These are phyloP conservation scores for Linurgus olivaceus DNA, from an alignment of 2,797 vertebrate genomes.

Conservation along the genomic window DNA sequence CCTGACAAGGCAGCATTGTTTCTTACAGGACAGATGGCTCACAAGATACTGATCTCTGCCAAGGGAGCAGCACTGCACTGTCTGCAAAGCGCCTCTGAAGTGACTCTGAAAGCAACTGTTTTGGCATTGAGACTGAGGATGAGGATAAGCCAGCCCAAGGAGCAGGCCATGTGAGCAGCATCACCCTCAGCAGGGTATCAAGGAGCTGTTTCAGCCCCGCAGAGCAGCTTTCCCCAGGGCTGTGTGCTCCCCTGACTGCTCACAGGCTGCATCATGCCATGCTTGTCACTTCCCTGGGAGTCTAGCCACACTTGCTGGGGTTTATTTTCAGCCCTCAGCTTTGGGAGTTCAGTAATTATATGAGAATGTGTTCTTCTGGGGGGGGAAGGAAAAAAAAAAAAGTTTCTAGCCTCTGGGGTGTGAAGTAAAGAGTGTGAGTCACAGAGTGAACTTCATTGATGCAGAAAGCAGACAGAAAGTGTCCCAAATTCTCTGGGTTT, in stretches of 20 bases:
- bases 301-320: conserved; percentile 32
- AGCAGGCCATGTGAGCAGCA: not conserved
- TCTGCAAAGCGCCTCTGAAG: conserved; percentile 7
- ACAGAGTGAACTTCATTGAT: conserved; percentile 50
- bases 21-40: conserved; percentile 43
- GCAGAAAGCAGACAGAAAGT: conserved; percentile 40
- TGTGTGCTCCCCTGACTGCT: not conserved
- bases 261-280: conserved; percentile 11
- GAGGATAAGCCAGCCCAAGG: not conserved
- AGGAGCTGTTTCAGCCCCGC: not conserved
- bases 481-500: not conserved
- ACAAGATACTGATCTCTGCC: conserved; percentile 11
- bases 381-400: not conserved
- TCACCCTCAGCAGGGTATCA: not conserved
- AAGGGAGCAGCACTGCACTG: not conserved
- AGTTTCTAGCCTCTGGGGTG: conserved; percentile 42
- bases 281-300: conserved; percentile 45
- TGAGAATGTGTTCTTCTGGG: not conserved
- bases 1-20: conserved; percentile 28
- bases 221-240: not conserved
- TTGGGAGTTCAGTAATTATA: conserved; percentile 53
- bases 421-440: conserved; percentile 64
- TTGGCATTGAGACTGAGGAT: not conserved
- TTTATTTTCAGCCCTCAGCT: conserved; percentile 60
- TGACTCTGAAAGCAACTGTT: not conserved